Base-by-base conservation (phyloP, 2,888 invertebrate species). In the Agelastica alni region DNA sequence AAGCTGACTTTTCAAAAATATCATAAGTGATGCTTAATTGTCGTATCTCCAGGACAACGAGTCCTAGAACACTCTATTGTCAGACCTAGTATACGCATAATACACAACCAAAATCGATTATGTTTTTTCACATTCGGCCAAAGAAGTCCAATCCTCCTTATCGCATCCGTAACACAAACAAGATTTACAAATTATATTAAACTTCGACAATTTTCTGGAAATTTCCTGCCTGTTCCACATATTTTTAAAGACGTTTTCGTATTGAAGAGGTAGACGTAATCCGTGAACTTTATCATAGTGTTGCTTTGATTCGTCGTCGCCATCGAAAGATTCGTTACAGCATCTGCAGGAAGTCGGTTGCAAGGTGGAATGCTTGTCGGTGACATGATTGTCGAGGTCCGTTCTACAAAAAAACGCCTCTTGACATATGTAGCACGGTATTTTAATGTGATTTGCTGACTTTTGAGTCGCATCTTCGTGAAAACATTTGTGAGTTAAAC, bases 361-460 rank as follows among this genome's bases (percentile, higher is more conserved):
- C 4, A 10, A 18, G 2, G 28, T n/a, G 4, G 56, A 39, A 37
- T 61, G 61, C 7, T 16, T 48, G 4, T 61, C 59, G 18, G 22
- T 46, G 3, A 59, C 44, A 26, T 61, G 61, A n/a, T 28, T 28
- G 1, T 30, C 32, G 4, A 57, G 49, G 36, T 61, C 61, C 2
- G 28, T n/a, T 3, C 26, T 16, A 4, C 30, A 44, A 22, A 59
- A 61, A 36, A 55, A 57, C 1, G 49, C 10, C 18, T 59, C 59
- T n/a, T 56, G 53, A 30, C 61, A 61, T 14, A 59, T 32, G 6
- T 43, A 49, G 28, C 61, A 61, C 12, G 55, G 53, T n/a, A 41
- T 42, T 14, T 45, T 47, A 4, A 46, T 37, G 3, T 28, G 22
- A 9, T 20, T 42, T 1, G 61, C 59, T 2, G 52, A 17, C 2